A percentile compares a stretch with the other conserved stretches of the same genome.
Evolutionary conservation across 2,888 invertebrate genomes (phyloP).

Genomic region (Tenthredo distinguenda): DNA sequence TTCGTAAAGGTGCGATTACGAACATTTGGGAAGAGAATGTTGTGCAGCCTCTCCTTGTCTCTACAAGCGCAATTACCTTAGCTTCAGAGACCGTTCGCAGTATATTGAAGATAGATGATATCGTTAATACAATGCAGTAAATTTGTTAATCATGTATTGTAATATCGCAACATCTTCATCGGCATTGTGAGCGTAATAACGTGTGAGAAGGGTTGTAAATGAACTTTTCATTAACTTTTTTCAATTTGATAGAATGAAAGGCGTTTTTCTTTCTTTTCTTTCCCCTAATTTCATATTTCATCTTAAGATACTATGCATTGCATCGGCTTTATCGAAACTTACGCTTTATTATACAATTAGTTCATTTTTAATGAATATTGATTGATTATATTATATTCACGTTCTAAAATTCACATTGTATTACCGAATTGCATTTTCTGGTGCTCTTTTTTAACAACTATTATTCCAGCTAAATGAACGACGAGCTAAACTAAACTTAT

Average conservation of each 20-base stretch:
- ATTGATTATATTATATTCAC: conserved; percentile 21
- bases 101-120: conserved; percentile 99
- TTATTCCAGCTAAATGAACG: conserved; percentile 28
- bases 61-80: conserved; percentile 94
- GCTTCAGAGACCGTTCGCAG: conserved; percentile 98
- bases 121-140: conserved; percentile 85
- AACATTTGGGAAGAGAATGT: conserved; percentile 98
- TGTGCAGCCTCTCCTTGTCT: conserved; percentile 97
- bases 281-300: conserved; percentile 10
- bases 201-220: conserved; percentile 6
- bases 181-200: conserved; percentile 2
- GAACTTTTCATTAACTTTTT: neutral
- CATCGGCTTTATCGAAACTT: conserved; percentile 31
- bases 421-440: conserved; percentile 14
- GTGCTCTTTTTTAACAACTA: neutral
- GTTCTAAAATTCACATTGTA: conserved; percentile 19
- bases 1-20: conserved; percentile 96
- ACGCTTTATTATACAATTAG: conserved; percentile 40
- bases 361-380: conserved; percentile 29
- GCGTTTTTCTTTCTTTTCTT: neutral
- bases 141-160: neutral
- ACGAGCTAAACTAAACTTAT: conserved; percentile 22
- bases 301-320: neutral
- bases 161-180: conserved; percentile 35
- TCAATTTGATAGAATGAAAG: neutral